Percentiles rank a stretch among this genome's conserved stretches.
phyloP scores from a whole-genome alignment of 2,888 invertebrate genomes.

The Thymelicus acteon region DNA sequence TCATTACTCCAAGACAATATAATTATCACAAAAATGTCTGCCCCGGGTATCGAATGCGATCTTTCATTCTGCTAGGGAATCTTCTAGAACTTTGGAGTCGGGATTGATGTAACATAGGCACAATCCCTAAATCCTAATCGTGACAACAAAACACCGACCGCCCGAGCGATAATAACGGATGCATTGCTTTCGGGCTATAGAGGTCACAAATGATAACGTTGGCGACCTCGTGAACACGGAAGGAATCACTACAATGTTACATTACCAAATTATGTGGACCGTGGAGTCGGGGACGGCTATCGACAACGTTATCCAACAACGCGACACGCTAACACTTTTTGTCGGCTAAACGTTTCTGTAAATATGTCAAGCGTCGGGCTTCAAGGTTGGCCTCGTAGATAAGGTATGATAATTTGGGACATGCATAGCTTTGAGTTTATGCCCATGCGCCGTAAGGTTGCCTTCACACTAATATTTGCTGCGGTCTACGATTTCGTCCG shows the following conservation, averaged over 20 bases:
- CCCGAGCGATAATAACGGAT: constrained; percentile 64
- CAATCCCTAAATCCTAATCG: constrained; percentile 5
- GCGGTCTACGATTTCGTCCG: background rate
- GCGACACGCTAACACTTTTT: constrained; percentile 54
- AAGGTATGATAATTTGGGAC: constrained; percentile 77
- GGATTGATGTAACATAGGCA: background rate
- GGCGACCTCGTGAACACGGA: constrained; percentile 74
- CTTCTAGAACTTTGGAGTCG: background rate
- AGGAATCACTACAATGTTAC: constrained; percentile 64
- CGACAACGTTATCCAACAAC: constrained; percentile 41
- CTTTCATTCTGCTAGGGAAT: too few species aligned
- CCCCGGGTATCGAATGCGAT: too few species aligned
- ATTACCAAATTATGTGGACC: constrained; percentile 59
- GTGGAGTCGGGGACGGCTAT: constrained; percentile 51
- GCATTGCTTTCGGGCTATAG: constrained; percentile 64
- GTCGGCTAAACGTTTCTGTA: constrained; percentile 62
- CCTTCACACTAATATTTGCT: constrained; percentile 3
- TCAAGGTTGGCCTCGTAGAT: constrained; percentile 82
- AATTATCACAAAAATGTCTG: too few species aligned
- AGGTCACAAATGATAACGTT: constrained; percentile 71
- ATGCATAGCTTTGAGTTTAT: constrained; percentile 57
- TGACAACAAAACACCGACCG: constrained; percentile 40
- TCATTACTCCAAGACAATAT: too few species aligned
- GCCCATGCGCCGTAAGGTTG: constrained; percentile 39
- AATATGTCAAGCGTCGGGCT: constrained; percentile 71